Conservation (phyloP, 2,113 vertebrate genomes). For the Argyrosomus japonicus region DNA sequence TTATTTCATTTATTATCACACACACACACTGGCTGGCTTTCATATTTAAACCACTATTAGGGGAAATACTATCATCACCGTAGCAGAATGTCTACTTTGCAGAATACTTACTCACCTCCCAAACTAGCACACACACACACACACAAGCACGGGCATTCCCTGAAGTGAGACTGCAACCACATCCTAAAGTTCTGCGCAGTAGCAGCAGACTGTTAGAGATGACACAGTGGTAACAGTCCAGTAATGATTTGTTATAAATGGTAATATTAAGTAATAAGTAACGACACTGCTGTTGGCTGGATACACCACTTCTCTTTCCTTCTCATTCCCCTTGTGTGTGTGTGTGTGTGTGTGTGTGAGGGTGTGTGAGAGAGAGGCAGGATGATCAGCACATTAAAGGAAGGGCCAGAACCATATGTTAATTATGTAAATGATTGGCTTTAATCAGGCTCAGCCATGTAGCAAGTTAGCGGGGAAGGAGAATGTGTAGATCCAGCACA, state of each 20-base stretch:
- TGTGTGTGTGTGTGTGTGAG: constrained; percentile 15
- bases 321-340: background rate
- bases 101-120: background rate
- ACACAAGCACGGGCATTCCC: background rate
- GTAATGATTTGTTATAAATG: background rate
- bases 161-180: background rate
- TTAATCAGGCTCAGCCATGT: constrained; percentile 97
- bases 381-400: constrained; percentile 97
- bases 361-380: constrained; percentile 19
- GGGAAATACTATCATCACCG: background rate
- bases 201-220: background rate
- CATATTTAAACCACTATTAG: background rate
- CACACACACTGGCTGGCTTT: background rate
- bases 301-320: background rate
- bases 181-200: background rate
- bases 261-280: background rate
- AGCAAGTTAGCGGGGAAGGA: constrained; percentile 93
- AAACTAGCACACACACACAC: background rate
- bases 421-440: constrained; percentile 99
- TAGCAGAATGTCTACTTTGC: background rate
- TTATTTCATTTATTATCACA: too few species aligned
- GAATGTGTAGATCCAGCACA: constrained; percentile 96
- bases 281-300: background rate
- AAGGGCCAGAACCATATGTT: constrained; percentile 97
- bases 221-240: background rate